phyloP scores from a whole-genome alignment of 1,140 invertebrate genomes.

The Lordiphosa collinella region DNA sequence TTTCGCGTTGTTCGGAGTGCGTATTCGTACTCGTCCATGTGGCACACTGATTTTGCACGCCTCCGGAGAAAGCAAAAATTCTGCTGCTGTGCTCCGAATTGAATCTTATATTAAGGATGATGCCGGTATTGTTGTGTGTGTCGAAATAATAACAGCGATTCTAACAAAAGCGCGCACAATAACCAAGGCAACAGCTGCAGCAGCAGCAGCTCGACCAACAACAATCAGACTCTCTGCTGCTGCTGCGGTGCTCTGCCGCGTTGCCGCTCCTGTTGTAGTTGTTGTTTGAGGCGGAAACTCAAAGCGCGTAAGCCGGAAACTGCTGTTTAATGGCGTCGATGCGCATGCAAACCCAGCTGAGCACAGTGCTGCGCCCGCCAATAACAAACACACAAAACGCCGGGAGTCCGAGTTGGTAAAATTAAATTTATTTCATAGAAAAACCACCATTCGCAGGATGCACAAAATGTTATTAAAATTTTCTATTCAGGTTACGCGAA shows the following conservation, averaged over 20 bases:
- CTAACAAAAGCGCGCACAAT: constrained; percentile 67
- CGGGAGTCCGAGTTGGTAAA: constrained; percentile 22
- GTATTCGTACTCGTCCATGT: constrained; percentile 22
- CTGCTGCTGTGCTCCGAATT: constrained; percentile 41
- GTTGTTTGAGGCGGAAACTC: constrained; percentile 71
- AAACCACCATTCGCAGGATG: constrained; percentile 56
- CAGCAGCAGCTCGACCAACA: constrained; percentile 60
- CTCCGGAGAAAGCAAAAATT: constrained; percentile 30
- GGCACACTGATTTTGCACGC: constrained; percentile 37
- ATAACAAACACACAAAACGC: too few species aligned
- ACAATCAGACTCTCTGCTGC: constrained; percentile 31
- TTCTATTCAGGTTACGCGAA: constrained; percentile 40
- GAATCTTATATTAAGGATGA: constrained; percentile 76
- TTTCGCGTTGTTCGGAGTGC: constrained; percentile 38
- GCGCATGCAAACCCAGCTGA: constrained; percentile 51
- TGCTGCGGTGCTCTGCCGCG: constrained; percentile 1
- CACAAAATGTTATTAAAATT: constrained; percentile 78
- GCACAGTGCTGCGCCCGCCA: too few species aligned
- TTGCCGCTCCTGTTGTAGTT: constrained; percentile 41
- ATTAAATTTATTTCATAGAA: constrained; percentile 76
- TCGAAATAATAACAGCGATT: constrained; percentile 67
- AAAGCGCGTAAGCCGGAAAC: constrained; percentile 77
- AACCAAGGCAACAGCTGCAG: constrained; percentile 71
- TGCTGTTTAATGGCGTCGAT: constrained; percentile 73
- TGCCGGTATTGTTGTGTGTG: constrained; percentile 42